These are phyloP conservation scores for Crotalus horridus DNA, from an alignment of 2,113 vertebrate genomes.

Conservation along the genomic window DNA sequence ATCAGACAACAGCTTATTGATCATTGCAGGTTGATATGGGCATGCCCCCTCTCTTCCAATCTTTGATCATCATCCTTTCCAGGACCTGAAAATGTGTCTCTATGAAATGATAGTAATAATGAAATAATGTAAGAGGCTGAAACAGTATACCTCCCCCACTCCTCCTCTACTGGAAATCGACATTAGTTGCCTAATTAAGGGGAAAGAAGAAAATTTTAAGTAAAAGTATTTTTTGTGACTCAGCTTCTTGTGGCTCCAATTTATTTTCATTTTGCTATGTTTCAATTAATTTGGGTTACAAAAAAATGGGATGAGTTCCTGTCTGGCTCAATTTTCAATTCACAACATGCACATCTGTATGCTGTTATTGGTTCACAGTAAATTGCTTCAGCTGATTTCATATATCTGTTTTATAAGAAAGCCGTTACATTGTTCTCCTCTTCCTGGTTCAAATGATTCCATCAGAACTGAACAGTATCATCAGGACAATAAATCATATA, in stretches of 20 bases:
- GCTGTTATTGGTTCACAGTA: not conserved
- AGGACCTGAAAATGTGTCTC: not conserved
- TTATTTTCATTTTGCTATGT: not conserved
- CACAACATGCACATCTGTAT: not conserved
- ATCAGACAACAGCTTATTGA: not conserved
- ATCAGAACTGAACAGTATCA: not conserved
- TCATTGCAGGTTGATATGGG: not conserved
- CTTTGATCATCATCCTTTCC: not conserved
- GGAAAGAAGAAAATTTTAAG: not conserved
- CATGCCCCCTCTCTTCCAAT: not conserved
- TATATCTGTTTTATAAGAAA: not conserved
- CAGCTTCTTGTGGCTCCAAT: not conserved
- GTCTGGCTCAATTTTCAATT: not conserved
- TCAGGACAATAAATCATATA: conserved; percentile 19
- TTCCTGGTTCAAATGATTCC: rapidly evolving
- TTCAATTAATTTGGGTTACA: not conserved
- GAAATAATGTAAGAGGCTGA: not conserved
- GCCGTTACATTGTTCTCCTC: rapidly evolving
- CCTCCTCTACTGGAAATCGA: not conserved
- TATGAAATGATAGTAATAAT: not conserved
- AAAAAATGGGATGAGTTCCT: not conserved
- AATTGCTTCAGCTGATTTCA: not conserved
- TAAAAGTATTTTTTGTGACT: not conserved
- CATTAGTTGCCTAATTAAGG: not conserved
- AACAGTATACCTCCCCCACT: not conserved